A percentile compares a stretch with the other conserved stretches of the same genome.
Conservation (phyloP, 2,797 vertebrate species). For the Rhinophrynus dorsalis region DNA sequence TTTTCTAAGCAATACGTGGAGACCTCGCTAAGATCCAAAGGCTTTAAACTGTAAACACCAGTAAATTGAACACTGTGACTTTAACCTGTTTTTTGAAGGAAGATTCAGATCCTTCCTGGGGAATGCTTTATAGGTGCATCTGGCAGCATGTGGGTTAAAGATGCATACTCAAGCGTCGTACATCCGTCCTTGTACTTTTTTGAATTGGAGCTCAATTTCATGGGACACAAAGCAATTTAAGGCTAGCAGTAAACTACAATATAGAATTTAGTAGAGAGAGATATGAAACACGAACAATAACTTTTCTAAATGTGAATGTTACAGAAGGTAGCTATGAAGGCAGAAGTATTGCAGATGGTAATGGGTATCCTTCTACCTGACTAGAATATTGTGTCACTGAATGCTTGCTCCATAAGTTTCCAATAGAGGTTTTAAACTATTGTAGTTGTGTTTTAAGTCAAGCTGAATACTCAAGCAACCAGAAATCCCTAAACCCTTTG, state of each 20-base stretch:
- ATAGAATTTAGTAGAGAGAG: constrained; percentile 43
- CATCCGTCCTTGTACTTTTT: constrained; percentile 29
- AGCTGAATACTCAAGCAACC: no score
- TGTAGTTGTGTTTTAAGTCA: no score
- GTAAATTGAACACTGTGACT: no score
- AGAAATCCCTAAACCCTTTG: no score
- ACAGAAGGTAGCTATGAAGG: constrained; percentile 31
- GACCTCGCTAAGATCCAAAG: no score
- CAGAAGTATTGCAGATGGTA: constrained; percentile 17
- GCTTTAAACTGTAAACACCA: no score
- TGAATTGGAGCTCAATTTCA: constrained; percentile 46
- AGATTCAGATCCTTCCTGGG: background rate
- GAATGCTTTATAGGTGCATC: background rate
- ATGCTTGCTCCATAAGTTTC: constrained; percentile 12
- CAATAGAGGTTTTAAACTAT: constrained; percentile 7
- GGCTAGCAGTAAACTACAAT: constrained; percentile 42
- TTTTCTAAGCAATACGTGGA: no score
- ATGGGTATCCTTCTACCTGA: constrained; percentile 35
- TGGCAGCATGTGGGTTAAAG: constrained; percentile 1
- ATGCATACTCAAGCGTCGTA: constrained; percentile 5
- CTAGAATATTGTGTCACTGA: constrained; percentile 26
- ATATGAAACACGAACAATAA: constrained; percentile 48
- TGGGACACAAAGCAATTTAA: constrained; percentile 48
- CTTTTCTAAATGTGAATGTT: constrained; percentile 46
- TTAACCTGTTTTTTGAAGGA: no score